Evolutionary conservation across 2,888 invertebrate species (phyloP), one percentile per base, ranked within the genome.

Genomic region (Cybosia mesomella): DNA sequence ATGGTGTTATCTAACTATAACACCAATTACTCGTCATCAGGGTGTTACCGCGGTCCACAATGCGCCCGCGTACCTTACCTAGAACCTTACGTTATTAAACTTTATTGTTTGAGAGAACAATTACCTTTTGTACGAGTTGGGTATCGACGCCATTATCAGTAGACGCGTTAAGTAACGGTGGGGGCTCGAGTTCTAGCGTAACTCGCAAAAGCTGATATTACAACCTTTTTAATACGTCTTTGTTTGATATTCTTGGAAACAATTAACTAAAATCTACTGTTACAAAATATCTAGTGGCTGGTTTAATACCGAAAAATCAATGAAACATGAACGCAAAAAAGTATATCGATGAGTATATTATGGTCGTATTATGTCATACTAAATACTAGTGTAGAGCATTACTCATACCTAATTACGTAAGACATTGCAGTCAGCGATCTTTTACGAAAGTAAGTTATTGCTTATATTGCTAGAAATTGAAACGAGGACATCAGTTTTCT

Each of bases 101-200:
- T 90, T 92, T 89, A 94, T 94, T 93, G 93, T 94, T 93, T 90
- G 83, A 90, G 91, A 92, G 93, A 94, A 95, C 94, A 95, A 94
- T 94, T 92, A 93, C 93, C 94, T 91, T 94, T 95, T 94, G 94
- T 94, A 91, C 85, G 85, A 87, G 87, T 86, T 87, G 83, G 87
- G 86, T 91, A 91, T 91, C 89, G 91, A 85, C 82, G 83, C 85
- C 88, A 89, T 92, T 92, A 92, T 92, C 92, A 89, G 90, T 89
- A 89, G 87, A 88, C 86, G 89, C 87, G 86, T 92, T 92, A 90
- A 87, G 87, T 92, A 92, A 91, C 90, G 85, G 82, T 80, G 80
- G 81, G 83, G 91, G 86, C 86, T 93, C 92, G 84, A 85, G 87
- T 93, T 92, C 90, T 83, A 85, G 85, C 86, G 74, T 79, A 85